These are phyloP conservation scores for Drosophila watanabei DNA, from an alignment of 1,140 invertebrate species.

Conservation along the genomic window DNA sequence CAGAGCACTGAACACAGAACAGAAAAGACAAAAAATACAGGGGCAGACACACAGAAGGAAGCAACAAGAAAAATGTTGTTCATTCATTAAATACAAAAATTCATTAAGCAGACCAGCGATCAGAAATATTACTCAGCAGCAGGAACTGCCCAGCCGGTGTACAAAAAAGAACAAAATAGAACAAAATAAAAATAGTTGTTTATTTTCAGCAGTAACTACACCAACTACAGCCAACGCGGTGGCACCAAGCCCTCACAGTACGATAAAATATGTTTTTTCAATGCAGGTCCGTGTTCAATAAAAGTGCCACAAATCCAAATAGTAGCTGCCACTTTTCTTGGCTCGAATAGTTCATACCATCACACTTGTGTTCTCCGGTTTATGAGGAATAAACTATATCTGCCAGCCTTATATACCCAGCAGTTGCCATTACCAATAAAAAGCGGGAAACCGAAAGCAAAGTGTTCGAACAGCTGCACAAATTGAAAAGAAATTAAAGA, in stretches of 20 bases:
- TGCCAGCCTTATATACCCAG: neutral
- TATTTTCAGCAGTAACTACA: constrained; percentile 45
- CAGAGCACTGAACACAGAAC: constrained; percentile 12
- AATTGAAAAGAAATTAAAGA: constrained; percentile 37
- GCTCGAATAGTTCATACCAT: constrained; percentile 8
- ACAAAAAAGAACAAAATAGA: constrained; percentile 14
- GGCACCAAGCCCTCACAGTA: constrained; percentile 42
- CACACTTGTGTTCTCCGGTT: too few relatives aligned
- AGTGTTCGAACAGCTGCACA: constrained; percentile 15
- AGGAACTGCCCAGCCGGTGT: neutral
- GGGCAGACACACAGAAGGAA: constrained; percentile 14
- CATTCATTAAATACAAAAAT: constrained; percentile 82
- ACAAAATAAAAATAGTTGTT: constrained; percentile 45
- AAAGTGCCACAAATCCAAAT: constrained; percentile 68
- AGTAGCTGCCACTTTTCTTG: constrained; percentile 4
- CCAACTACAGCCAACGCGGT: constrained; percentile 20
- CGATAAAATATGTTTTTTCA: constrained; percentile 79
- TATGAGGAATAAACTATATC: neutral
- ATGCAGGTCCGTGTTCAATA: constrained; percentile 69
- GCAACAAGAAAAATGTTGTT: constrained; percentile 74
- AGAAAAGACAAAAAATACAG: constrained; percentile 20
- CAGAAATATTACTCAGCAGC: constrained; percentile 54
- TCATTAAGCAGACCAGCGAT: constrained; percentile 69
- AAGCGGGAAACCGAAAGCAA: constrained; percentile 19
- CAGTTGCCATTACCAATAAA: neutral